phyloP scores from a whole-genome alignment of 2,888 invertebrate species.

The Sphaerophoria rueppellii region DNA sequence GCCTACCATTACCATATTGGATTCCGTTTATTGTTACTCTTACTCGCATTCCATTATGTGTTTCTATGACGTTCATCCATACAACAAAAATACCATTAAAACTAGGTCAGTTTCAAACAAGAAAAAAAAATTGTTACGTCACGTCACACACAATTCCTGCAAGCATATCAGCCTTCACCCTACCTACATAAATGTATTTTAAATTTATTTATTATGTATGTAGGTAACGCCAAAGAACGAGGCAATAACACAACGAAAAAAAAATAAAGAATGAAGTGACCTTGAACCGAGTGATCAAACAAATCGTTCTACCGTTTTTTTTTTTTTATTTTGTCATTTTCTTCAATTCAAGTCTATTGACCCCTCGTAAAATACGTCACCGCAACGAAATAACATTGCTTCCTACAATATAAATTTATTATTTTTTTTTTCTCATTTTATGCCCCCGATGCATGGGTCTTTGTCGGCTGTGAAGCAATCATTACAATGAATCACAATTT shows the following conservation, averaged over 20 bases:
- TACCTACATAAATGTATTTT: not conserved
- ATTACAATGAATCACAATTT: constrained; percentile 61
- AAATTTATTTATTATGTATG: constrained; percentile 26
- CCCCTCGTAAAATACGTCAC: constrained; percentile 46
- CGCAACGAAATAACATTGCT: constrained; percentile 10
- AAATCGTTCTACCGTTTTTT: constrained; percentile 45
- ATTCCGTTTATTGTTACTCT: constrained; percentile 1
- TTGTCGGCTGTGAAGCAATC: constrained; percentile 7
- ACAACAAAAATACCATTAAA: constrained; percentile 53
- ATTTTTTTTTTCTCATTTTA: constrained; percentile 5
- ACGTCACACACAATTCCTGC: constrained; percentile 28
- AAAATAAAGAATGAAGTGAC: constrained; percentile 32
- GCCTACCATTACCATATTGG: constrained; percentile 36
- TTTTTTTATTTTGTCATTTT: constrained; percentile 61
- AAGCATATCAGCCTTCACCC: not conserved
- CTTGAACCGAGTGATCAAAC: constrained; percentile 71
- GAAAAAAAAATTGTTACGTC: constrained; percentile 66
- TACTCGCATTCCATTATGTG: constrained; percentile 15
- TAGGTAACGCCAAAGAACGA: constrained; percentile 20
- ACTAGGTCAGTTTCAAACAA: constrained; percentile 68
- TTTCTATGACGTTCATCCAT: constrained; percentile 45
- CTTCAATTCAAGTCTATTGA: constrained; percentile 70
- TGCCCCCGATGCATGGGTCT: not conserved
- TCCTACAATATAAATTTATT: not conserved
- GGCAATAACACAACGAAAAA: not conserved